Conservation (phyloP, 2,113 vertebrate species). For the Prunella fulvescens region DNA sequence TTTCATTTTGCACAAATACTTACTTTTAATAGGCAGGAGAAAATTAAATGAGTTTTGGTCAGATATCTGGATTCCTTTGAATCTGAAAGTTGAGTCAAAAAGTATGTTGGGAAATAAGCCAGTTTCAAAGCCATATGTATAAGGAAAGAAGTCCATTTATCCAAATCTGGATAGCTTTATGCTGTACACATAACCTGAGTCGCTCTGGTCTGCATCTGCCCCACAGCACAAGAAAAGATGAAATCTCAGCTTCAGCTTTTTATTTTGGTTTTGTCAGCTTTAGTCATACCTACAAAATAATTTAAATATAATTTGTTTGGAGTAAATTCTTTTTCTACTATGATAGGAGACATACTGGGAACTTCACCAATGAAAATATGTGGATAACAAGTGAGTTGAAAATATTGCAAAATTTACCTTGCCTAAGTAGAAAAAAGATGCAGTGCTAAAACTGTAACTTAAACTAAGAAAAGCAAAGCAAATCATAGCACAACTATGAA, state of each 20-base stretch:
- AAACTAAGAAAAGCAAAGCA: neutral
- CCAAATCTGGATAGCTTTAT: slow-evolving; percentile 16
- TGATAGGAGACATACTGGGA: neutral
- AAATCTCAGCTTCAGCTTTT: neutral
- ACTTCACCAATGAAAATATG: neutral
- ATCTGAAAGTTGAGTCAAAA: slow-evolving; percentile 30
- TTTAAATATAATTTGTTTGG: neutral
- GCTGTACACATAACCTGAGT: neutral
- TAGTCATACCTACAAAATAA: neutral
- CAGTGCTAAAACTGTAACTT: neutral
- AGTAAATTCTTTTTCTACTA: neutral
- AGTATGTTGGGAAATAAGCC: slow-evolving; percentile 21
- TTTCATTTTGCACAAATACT: slow-evolving; percentile 31
- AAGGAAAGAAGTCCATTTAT: slow-evolving; percentile 7
- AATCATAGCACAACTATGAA: neutral
- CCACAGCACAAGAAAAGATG: neutral
- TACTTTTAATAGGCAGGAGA: slow-evolving; percentile 8
- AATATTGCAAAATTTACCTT: neutral
- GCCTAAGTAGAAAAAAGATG: neutral
- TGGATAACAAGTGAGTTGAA: neutral
- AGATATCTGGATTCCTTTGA: slow-evolving; percentile 31
- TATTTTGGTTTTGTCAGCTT: neutral
- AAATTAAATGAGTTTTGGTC: slow-evolving; percentile 46
- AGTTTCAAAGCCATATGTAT: slow-evolving; percentile 9
- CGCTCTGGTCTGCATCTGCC: neutral